These are phyloP conservation scores for Rhabdornis inornatus DNA, from an alignment of 2,113 vertebrate genomes.

Conservation along the genomic window DNA sequence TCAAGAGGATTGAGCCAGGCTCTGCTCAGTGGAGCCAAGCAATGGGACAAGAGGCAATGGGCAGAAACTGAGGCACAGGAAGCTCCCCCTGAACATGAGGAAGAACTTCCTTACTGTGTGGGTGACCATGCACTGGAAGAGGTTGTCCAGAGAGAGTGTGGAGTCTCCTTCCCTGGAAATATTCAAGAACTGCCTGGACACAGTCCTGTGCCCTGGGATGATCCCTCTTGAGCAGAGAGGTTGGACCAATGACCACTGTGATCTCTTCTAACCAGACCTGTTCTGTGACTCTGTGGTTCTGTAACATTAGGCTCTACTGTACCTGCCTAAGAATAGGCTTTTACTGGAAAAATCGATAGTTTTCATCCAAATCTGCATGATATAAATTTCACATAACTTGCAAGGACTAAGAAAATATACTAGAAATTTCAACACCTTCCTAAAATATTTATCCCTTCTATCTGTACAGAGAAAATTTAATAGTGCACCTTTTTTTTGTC, in stretches of 20 bases:
- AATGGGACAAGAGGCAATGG: background rate
- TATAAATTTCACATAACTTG: background rate
- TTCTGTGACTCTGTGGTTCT: background rate
- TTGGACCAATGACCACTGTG: background rate
- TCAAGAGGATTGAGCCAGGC: background rate
- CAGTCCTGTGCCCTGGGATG: background rate
- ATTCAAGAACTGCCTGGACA: background rate
- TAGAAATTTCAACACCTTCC: background rate
- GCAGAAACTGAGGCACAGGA: background rate
- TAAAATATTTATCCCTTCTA: background rate
- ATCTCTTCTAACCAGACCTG: background rate
- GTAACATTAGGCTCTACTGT: background rate
- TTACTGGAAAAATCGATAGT: background rate
- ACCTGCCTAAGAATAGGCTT: background rate
- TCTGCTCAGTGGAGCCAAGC: background rate
- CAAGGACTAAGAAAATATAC: background rate
- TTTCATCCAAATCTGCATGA: background rate
- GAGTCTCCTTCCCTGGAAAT: background rate
- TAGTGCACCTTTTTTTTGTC: background rate
- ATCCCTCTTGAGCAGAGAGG: background rate
- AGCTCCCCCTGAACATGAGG: background rate
- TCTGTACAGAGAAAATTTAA: background rate
- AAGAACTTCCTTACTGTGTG: background rate
- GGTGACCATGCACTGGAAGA: background rate
- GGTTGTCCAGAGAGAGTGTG: fast-evolving